A percentile compares a stretch with the other conserved stretches of the same genome.
Evolutionary conservation across 2,888 invertebrate genomes (phyloP).

Genomic region (Axea sp.): DNA sequence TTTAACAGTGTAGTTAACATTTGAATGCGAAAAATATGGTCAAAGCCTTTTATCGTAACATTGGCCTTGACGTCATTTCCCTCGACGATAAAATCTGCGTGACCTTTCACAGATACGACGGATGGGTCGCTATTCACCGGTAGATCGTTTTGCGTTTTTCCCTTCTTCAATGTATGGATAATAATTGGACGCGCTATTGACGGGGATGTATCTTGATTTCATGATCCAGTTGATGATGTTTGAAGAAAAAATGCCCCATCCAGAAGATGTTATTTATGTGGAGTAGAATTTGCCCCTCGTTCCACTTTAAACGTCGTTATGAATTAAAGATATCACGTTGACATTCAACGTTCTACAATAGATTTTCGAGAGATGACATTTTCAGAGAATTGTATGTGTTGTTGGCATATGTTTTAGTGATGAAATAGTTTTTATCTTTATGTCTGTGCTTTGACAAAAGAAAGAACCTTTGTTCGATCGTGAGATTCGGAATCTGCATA

Average conservation of each 20-base stretch:
- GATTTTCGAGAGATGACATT: constrained; percentile 55
- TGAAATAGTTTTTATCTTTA: constrained; percentile 27
- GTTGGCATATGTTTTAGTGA: constrained; percentile 11
- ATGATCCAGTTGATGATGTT: constrained; percentile 32
- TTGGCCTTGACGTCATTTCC: constrained; percentile 59
- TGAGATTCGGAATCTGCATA: too few species aligned
- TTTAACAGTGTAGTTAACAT: constrained; percentile 35
- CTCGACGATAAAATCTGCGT: constrained; percentile 67
- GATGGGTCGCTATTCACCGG: constrained; percentile 18
- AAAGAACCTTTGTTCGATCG: too few species aligned
- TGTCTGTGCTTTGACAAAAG: neutral
- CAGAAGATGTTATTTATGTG: constrained; percentile 32
- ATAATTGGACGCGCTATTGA: constrained; percentile 28
- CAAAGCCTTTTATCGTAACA: constrained; percentile 45
- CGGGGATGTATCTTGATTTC: constrained; percentile 10
- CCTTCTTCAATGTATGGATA: constrained; percentile 22
- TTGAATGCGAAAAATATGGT: constrained; percentile 50
- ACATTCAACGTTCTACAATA: constrained; percentile 54
- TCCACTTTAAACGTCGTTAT: constrained; percentile 36
- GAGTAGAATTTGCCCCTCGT: constrained; percentile 22
- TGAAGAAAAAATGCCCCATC: neutral
- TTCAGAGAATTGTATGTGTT: constrained; percentile 15
- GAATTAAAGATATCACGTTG: constrained; percentile 57
- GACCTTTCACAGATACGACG: constrained; percentile 64
- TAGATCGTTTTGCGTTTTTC: constrained; percentile 17